Evolutionary conservation across 2,113 vertebrate genomes (phyloP), one percentile per base, ranked within the genome.

Genomic region (Dipodomys ordii): DNA sequence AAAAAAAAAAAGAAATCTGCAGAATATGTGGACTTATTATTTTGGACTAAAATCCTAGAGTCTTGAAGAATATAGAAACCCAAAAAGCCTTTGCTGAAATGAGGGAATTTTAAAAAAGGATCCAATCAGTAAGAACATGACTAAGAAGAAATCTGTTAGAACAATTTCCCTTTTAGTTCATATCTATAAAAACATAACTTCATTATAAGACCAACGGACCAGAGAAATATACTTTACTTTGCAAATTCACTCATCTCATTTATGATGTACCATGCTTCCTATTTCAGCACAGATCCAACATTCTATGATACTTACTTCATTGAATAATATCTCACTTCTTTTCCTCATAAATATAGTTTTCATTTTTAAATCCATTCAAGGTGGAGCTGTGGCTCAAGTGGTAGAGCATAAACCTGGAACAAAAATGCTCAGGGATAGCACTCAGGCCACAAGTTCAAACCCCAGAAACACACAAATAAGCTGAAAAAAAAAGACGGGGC

Each of bases 81-180:
- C 8, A 81, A 72, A 32, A 91, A 53, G 8, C 4, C 35, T 32
- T 30, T 76, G 10, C 25, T 84, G 72, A 81, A 73, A 67, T 84
- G 87, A 83, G 88, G 80, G 67, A 62, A 46, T 78, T 82, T 86
- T 49, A 11, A 49, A 83, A 92, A 83, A 81, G 5, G 9, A n/a
- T 88, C 27, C 83, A 86, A 89, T 85, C 53, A 84, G 62, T 74
- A 92, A 76, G 77, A 87, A 90, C 28, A 83, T 25, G 25, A 69
- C 30, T 88, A 23, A 91, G 79, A 82, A 90, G 13, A 64, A 95
- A 6, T 23, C 19, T n/a, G 28, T 53, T 74, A 80, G 30, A 83
- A 13, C 67, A 25, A 62, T 72, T 67, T 35, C 27, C 60, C 71
- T 85, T 91, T 91, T 44, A 28, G n/a, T 85, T 88, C 79, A 88